Evolutionary conservation across 2,113 vertebrate genomes (phyloP).

Genomic region (Peucedramus taeniatus): DNA sequence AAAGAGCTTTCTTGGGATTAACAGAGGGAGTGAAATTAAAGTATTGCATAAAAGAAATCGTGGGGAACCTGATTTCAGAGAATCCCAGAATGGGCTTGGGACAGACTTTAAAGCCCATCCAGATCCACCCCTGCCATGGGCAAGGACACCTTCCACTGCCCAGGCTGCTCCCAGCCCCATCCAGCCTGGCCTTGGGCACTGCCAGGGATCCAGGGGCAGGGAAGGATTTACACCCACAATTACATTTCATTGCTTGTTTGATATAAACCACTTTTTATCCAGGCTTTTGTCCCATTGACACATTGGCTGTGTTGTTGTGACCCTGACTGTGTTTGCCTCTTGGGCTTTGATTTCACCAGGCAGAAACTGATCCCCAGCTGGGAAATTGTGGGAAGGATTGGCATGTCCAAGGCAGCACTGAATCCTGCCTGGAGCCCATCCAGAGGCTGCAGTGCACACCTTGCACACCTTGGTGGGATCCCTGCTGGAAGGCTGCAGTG

Average conservation of each 20-base stretch:
- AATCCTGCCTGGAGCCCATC: background rate
- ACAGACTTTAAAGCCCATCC: accelerated
- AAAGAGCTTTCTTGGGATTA: background rate
- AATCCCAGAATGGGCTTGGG: too few relatives aligned
- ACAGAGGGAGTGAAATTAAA: background rate
- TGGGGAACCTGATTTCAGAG: background rate
- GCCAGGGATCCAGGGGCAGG: background rate
- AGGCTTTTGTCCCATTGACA: background rate
- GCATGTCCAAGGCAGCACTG: accelerated
- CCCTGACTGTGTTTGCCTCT: background rate
- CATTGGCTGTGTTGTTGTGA: background rate
- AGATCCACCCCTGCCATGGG: accelerated
- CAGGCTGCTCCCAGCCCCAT: background rate
- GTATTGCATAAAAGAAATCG: background rate
- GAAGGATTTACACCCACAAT: background rate
- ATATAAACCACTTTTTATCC: background rate
- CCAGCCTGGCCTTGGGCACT: background rate
- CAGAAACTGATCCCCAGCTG: background rate
- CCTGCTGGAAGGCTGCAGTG: background rate
- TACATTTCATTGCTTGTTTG: background rate
- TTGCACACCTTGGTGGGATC: accelerated
- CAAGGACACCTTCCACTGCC: background rate
- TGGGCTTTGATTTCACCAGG: background rate
- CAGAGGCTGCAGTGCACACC: background rate
- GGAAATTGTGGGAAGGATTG: background rate